Percentiles rank a stretch among this genome's conserved stretches.
Evolutionary conservation across 2,113 vertebrate genomes (phyloP).

Genomic region (Litocranius walleri): DNA sequence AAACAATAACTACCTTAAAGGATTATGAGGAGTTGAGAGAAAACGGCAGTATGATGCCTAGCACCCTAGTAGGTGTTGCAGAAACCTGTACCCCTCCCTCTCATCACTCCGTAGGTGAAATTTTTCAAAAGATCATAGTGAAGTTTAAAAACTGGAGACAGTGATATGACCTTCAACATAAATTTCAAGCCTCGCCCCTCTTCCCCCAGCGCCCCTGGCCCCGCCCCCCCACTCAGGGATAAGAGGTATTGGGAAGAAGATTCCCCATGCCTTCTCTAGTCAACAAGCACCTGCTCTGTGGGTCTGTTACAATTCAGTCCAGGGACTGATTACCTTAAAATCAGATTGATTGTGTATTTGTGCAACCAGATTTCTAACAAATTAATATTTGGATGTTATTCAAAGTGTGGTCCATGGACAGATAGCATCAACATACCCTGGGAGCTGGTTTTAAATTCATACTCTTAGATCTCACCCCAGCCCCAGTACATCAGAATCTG

Average conservation of each 20-base stretch:
- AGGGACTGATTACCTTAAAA: neutral
- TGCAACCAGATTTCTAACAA: neutral
- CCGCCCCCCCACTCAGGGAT: neutral
- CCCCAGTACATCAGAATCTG: neutral
- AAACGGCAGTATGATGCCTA: neutral
- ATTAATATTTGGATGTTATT: neutral
- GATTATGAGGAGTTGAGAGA: neutral
- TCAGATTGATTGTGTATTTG: neutral
- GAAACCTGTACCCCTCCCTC: neutral
- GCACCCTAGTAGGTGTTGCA: neutral
- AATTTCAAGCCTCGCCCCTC: neutral
- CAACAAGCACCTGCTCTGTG: neutral
- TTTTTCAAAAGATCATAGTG: neutral
- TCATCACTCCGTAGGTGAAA: neutral
- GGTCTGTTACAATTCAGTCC: neutral
- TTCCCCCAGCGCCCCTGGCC: too few species aligned
- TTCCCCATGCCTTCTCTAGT: neutral
- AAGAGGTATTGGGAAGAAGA: neutral
- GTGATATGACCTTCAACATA: neutral
- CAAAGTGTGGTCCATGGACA: neutral
- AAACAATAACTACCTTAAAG: neutral
- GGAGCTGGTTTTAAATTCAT: neutral
- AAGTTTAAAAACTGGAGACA: neutral
- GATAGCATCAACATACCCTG: neutral
- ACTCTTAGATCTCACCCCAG: neutral